Percentiles rank a stretch among this genome's conserved stretches.
Conservation (phyloP, 2,888 invertebrate genomes). For the Cerastoderma edule region DNA sequence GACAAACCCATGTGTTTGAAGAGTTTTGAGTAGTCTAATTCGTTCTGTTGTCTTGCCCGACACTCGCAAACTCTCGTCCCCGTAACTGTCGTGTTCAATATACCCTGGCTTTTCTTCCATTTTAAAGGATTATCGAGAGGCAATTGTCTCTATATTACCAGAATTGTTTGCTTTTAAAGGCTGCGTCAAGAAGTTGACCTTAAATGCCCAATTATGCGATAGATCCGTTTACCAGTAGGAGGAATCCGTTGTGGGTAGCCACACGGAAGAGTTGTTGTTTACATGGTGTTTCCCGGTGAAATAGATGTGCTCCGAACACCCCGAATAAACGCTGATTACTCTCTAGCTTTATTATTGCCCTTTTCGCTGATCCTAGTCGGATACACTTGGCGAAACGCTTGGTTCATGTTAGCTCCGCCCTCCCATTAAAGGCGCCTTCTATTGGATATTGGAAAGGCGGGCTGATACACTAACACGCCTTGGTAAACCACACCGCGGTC, state of each 20-base stretch:
- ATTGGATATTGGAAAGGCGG: slow-evolving; percentile 18
- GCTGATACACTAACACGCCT: background rate
- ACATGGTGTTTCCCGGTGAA: slow-evolving; percentile 33
- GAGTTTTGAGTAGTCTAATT: too few relatives aligned
- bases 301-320: slow-evolving; percentile 31
- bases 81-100: too few relatives aligned
- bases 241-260: slow-evolving; percentile 43
- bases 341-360: slow-evolving; percentile 25
- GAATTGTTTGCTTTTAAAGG: too few relatives aligned
- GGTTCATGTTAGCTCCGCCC: background rate
- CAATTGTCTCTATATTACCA: too few relatives aligned
- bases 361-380: slow-evolving; percentile 28
- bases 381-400: slow-evolving; percentile 22
- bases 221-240: slow-evolving; percentile 32
- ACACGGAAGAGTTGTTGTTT: slow-evolving; percentile 51
- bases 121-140: too few relatives aligned
- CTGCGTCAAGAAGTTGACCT: too few relatives aligned
- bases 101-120: too few relatives aligned
- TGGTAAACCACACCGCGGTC: background rate
- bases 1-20: too few relatives aligned
- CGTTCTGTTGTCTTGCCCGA: too few relatives aligned
- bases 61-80: too few relatives aligned
- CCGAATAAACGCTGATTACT: slow-evolving; percentile 23
- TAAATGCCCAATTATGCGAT: too few relatives aligned
- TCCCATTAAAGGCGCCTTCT: background rate